Percentiles rank a stretch among this genome's conserved stretches.
phyloP scores from a whole-genome alignment of 2,888 invertebrate species.

The Protophormia terraenovae region DNA sequence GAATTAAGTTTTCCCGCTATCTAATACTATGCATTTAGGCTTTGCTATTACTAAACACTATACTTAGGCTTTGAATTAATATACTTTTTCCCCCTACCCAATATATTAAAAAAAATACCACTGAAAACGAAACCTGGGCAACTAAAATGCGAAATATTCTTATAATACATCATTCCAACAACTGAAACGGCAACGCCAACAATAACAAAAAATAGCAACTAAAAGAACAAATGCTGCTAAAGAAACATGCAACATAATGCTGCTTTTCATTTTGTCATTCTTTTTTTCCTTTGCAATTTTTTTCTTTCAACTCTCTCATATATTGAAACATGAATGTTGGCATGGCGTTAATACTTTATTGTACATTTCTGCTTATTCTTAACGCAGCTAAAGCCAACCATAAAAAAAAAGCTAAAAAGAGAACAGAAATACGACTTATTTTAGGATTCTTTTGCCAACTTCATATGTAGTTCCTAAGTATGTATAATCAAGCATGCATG shows the following conservation, averaged over 20 bases:
- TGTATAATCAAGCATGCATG: slow-evolving; percentile 12
- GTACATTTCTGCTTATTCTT: slow-evolving; percentile 50
- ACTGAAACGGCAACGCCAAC: slow-evolving; percentile 33
- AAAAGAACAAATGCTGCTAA: slow-evolving; percentile 23
- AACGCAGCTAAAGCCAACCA: slow-evolving; percentile 48
- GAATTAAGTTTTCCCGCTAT: too few relatives aligned
- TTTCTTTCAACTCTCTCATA: neutral
- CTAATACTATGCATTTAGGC: too few relatives aligned
- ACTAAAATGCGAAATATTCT: slow-evolving; percentile 60
- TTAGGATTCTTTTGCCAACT: slow-evolving; percentile 59
- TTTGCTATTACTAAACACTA: neutral
- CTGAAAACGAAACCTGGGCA: slow-evolving; percentile 65
- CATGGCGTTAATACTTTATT: slow-evolving; percentile 63
- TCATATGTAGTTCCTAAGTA: slow-evolving; percentile 9
- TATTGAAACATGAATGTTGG: slow-evolving; percentile 62
- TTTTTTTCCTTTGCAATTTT: neutral
- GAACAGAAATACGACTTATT: slow-evolving; percentile 66
- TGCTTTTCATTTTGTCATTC: slow-evolving; percentile 40
- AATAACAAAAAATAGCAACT: neutral
- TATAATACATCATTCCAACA: slow-evolving; percentile 65
- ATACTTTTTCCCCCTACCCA: neutral
- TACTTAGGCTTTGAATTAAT: neutral
- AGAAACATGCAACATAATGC: slow-evolving; percentile 65
- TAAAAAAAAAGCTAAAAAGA: slow-evolving; percentile 52
- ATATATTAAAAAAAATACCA: slow-evolving; percentile 20